These are phyloP conservation scores for Hemiprocne comata DNA, from an alignment of 2,113 vertebrate genomes.

Conservation along the genomic window DNA sequence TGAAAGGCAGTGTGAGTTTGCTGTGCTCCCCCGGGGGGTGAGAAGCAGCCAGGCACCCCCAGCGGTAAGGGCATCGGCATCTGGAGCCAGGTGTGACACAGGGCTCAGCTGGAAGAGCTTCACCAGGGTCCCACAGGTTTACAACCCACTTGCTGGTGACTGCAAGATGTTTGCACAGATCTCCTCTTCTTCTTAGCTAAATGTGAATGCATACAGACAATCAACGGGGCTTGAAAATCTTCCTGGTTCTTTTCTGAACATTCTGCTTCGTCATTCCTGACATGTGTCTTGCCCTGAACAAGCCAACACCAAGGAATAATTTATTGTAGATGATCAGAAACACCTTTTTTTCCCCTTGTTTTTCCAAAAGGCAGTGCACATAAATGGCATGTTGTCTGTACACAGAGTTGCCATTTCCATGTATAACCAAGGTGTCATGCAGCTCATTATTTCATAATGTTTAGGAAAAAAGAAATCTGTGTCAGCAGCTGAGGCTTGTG, in stretches of 20 bases:
- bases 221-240: background rate
- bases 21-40: background rate
- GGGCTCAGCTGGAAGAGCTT: background rate
- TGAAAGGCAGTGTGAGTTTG: background rate
- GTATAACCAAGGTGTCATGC: background rate
- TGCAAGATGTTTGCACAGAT: background rate
- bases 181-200: background rate
- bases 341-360: background rate
- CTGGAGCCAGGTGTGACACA: rapidly evolving
- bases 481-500: background rate
- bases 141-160: background rate
- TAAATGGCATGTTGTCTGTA: background rate
- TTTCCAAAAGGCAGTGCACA: background rate
- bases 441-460: background rate
- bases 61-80: rapidly evolving
- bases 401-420: background rate
- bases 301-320: background rate
- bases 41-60: background rate
- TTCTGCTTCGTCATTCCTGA: constrained; percentile 1
- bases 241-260: background rate
- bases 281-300: background rate
- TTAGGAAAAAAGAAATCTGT: background rate
- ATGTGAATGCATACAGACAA: background rate
- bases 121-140: background rate
- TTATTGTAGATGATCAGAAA: constrained; percentile 8